Percentiles rank a stretch among this genome's conserved stretches.
Evolutionary conservation across 2,888 invertebrate species (phyloP).

Genomic region (Drosophila fulvimacula): DNA sequence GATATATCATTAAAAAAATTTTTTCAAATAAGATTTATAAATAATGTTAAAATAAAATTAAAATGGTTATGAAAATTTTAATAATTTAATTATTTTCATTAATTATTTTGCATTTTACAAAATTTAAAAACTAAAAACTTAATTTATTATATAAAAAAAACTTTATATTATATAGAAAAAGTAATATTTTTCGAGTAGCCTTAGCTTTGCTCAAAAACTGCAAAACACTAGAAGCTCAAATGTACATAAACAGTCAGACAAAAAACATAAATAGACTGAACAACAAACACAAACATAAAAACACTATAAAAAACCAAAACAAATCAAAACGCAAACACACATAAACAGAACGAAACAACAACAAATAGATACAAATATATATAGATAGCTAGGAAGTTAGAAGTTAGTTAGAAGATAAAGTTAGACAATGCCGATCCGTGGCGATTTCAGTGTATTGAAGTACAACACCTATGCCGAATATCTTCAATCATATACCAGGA

Average conservation of each 20-base stretch:
- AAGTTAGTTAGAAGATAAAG: not conserved
- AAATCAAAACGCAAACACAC: not conserved
- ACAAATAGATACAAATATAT: not conserved
- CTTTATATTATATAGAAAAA: no score
- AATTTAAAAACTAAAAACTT: no score
- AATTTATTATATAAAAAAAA: no score
- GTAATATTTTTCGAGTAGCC: not conserved
- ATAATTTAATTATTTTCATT: no score
- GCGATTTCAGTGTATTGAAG: conserved; percentile 63
- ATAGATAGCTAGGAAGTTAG: no score
- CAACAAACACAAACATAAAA: conserved; percentile 1
- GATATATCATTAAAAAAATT: no score
- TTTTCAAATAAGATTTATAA: no score
- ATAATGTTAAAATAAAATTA: no score
- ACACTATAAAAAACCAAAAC: not conserved
- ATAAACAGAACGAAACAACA: not conserved
- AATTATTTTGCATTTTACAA: no score
- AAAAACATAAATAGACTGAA: not conserved
- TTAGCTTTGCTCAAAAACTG: not conserved
- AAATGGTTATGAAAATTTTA: no score
- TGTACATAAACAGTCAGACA: not conserved
- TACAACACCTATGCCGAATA: conserved; percentile 90
- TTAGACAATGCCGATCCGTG: conserved; percentile 11
- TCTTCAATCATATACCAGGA: conserved; percentile 90
- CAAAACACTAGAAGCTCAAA: not conserved